Base-by-base conservation (phyloP, 2,888 invertebrate genomes). In the Lepidonotus clava region DNA sequence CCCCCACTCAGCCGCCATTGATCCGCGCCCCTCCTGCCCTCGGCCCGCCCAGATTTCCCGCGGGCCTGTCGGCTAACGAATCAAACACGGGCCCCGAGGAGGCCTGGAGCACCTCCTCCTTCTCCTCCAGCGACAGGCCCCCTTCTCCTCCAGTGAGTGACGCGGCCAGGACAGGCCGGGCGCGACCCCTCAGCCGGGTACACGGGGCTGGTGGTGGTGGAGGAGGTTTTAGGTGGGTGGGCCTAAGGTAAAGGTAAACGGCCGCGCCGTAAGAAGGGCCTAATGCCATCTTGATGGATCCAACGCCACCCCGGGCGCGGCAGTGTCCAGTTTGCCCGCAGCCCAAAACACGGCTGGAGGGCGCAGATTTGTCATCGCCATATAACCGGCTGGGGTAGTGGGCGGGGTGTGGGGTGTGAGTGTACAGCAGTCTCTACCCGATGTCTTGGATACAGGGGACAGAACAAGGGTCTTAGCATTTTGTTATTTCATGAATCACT, bases 171-270 rank as follows among this genome's bases (percentile, higher is more conserved):
- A 66, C 66, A 32, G n/a, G 66, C 66, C 66, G 66, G 32, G 32
- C 28, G 34, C 32, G 66, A 34, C 32, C 66, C 66, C 2, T 4
- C 28, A 32, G 28, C 56, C 14, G 56, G 56, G 56, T 56, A 24
- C 5, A 56, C 11, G 34, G 18, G 14, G 18, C 66, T 21, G 66
- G 32, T 34, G 28, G 32, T 34, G 34, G 66, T n/a, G n/a, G n/a
- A n/a, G n/a, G n/a, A n/a, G n/a, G n/a, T n/a, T n/a, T n/a, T n/a
- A n/a, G n/a, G n/a, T n/a, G n/a, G n/a, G n/a, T n/a, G n/a, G n/a
- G n/a, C n/a, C n/a, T n/a, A n/a, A 34, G 66, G 66, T 66, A 66
- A 32, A 66, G 66, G 66, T 66, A 66, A 66, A 66, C 66, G 66
- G 11, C 32, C 32, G 6, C 34, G 5, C 4, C 32, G 34, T 66